phyloP scores from a whole-genome alignment of 2,113 vertebrate genomes.

The Misgurnus anguillicaudatus region DNA sequence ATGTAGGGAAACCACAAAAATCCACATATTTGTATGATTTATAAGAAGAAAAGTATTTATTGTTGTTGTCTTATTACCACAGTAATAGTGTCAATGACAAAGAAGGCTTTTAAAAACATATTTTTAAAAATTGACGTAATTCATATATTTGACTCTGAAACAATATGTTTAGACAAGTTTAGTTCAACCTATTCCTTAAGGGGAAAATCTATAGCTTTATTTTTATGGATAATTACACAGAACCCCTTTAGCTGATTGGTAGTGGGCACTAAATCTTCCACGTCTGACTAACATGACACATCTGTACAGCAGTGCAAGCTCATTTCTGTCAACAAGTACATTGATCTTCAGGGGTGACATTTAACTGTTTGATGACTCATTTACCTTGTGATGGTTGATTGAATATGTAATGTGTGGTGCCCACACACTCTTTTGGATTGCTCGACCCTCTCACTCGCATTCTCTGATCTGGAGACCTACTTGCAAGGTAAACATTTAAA shows the following conservation, averaged over 20 bases:
- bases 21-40: no score
- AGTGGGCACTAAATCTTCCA: neutral
- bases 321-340: neutral
- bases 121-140: no score
- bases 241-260: neutral
- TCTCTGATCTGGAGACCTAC: conserved; percentile 13
- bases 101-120: no score
- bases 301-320: neutral
- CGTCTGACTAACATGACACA: neutral
- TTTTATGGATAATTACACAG: no score
- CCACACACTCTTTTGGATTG: conserved; percentile 34
- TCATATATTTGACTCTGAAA: no score
- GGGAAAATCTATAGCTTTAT: no score
- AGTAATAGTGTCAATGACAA: no score
- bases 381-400: conserved; percentile 43
- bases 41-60: no score
- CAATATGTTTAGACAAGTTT: no score
- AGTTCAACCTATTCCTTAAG: no score
- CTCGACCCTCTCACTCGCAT: conserved; percentile 40
- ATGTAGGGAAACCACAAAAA: no score
- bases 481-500: neutral
- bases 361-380: conserved; percentile 48
- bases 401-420: conserved; percentile 19
- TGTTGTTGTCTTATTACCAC: no score
- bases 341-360: conserved; percentile 26